Conservation (phyloP, 1,140 invertebrate genomes). For the Oscheius sp. region DNA sequence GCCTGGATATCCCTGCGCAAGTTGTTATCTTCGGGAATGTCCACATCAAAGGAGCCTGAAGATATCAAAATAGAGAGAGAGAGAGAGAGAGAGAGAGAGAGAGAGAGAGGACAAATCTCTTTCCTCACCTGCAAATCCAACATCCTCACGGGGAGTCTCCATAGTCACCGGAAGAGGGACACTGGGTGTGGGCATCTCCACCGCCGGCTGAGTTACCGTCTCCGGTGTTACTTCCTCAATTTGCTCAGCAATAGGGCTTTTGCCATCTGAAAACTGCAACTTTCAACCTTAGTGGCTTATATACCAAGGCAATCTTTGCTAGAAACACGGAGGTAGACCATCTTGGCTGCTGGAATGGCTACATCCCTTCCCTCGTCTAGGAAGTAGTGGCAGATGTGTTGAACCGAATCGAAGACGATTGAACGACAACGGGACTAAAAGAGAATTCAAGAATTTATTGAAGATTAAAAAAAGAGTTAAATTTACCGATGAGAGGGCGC, state of each 20-base stretch:
- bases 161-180: background rate
- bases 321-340: slow-evolving; percentile 54
- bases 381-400: slow-evolving; percentile 56
- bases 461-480: slow-evolving; percentile 11
- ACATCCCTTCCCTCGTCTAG: slow-evolving; percentile 49
- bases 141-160: background rate
- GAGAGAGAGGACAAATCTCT: too few relatives aligned
- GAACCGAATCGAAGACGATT: slow-evolving; percentile 51
- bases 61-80: too few relatives aligned
- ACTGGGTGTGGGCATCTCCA: background rate
- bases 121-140: background rate
- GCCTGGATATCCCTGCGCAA: background rate
- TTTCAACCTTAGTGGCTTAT: background rate
- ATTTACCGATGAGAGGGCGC: slow-evolving; percentile 46
- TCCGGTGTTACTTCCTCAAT: background rate
- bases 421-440: slow-evolving; percentile 51
- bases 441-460: background rate
- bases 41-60: background rate
- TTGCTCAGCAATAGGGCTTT: background rate
- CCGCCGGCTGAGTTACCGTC: background rate
- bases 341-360: slow-evolving; percentile 41
- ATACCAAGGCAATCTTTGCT: slow-evolving; percentile 45
- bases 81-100: too few relatives aligned
- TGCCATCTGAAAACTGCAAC: background rate
- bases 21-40: background rate